Conservation (phyloP, 2,888 invertebrate species). For the Lutraria lutraria region DNA sequence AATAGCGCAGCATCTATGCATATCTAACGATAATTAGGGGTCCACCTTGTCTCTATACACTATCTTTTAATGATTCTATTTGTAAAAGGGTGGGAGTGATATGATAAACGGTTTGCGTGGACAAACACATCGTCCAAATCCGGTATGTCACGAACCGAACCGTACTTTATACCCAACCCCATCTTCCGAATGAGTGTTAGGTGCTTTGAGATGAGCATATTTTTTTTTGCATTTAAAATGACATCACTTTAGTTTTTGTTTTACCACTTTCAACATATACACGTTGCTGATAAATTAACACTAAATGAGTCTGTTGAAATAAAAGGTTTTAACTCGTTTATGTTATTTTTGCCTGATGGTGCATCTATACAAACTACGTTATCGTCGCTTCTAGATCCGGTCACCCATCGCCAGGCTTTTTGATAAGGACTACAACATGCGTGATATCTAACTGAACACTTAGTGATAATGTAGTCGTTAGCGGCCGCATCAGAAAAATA, state of each 20-base stretch:
- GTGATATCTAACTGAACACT: no score
- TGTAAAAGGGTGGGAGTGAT: slow-evolving; percentile 37
- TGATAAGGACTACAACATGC: no score
- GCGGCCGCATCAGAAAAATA: no score
- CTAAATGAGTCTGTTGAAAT: not conserved
- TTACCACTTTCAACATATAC: not conserved
- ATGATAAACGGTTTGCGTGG: slow-evolving; percentile 12
- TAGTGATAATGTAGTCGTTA: no score
- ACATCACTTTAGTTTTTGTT: not conserved
- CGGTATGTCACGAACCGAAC: slow-evolving; percentile 19
- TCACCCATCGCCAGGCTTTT: no score
- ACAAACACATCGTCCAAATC: slow-evolving; percentile 27
- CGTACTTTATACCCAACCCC: not conserved
- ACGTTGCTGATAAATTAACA: not conserved
- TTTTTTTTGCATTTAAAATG: no score
- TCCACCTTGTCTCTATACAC: slow-evolving; percentile 32
- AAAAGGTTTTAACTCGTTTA: no score
- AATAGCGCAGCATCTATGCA: slow-evolving; percentile 60
- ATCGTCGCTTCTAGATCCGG: no score
- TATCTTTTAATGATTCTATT: slow-evolving; percentile 42
- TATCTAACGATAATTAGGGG: slow-evolving; percentile 37
- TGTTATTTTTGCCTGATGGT: no score
- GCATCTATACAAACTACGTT: no score
- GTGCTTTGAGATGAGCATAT: not conserved
- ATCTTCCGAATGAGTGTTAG: not conserved